Evolutionary conservation across 1,140 invertebrate genomes (phyloP), one percentile per base, ranked within the genome.

Genomic region (Drosophila tropicalis): DNA sequence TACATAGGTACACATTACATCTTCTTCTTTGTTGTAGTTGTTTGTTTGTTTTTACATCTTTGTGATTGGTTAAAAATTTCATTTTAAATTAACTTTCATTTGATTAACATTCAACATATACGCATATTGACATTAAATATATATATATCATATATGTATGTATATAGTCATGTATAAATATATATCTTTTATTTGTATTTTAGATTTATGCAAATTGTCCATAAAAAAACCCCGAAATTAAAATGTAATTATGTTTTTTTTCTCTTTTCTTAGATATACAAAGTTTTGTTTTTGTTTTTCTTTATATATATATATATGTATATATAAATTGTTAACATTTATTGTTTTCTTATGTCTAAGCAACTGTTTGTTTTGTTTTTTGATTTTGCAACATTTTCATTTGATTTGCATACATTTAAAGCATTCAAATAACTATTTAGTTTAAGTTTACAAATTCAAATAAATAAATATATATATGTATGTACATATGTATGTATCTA

Each of bases 261-360:
- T 47, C n/a, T n/a, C n/a, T n/a, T 22, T 9, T 19, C 17, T 51
- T 51, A 51, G 9, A 51, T 51, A 51, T 76, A 60, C 22, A 39
- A 60, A 34, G 5, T 19, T 29, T 15, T 17, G 29, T 44, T 41
- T 40, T 12, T 19, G 17, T 62, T 54, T 60, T 22, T 32, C 17
- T 55, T 29, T 57, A n/a, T 55, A 62, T 40, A 9, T 32, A 32
- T 54, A 3, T 76, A 13, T 55, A 13, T n/a, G n/a, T 47, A 57
- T 66, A 77, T 65, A 63, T 61, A 68, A 68, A 77, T 80, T 71
- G 64, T 83, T 71, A 81, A 85, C 62, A 69, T 81, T 78, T 78
- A 77, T 77, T 73, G 5, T 71, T 51, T 17, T 36, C 73, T 84
- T 84, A 71, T 25, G 54, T 51, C 81, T 85, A 84, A 80, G 44